These are phyloP conservation scores for Nematostella vectensis DNA, from an alignment of 92 coral and sea anemone genomes.

Conservation along the genomic window DNA sequence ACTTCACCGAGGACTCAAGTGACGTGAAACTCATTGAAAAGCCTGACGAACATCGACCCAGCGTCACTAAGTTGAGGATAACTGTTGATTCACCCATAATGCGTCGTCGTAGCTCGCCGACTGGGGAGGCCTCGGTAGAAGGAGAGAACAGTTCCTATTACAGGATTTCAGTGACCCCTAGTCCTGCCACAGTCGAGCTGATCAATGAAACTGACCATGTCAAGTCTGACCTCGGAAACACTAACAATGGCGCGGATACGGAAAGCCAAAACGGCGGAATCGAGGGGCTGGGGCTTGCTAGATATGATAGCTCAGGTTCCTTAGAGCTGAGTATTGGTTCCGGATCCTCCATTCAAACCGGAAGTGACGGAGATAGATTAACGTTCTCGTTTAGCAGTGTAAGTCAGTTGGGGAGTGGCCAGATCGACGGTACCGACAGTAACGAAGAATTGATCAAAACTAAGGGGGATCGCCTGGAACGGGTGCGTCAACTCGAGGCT, in stretches of 20 bases:
- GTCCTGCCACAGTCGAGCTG: slow-evolving; percentile 20
- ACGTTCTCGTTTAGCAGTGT: slow-evolving; percentile 12
- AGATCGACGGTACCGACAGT: slow-evolving; percentile 1
- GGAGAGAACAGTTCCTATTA: slow-evolving; percentile 3
- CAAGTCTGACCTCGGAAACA: not conserved
- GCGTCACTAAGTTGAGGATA: slow-evolving; percentile 34
- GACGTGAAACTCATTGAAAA: slow-evolving; percentile 7
- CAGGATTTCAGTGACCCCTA: slow-evolving; percentile 21
- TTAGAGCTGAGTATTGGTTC: slow-evolving; percentile 26
- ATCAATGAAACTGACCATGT: slow-evolving; percentile 8
- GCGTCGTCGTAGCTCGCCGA: slow-evolving; percentile 7
- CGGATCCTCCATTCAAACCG: slow-evolving; percentile 9
- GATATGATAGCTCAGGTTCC: slow-evolving; percentile 18
- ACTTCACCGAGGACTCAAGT: slow-evolving; percentile 10
- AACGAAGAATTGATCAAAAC: not conserved
- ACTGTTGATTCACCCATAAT: slow-evolving; percentile 48
- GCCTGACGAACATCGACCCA: slow-evolving; percentile 11
- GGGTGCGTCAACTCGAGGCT: slow-evolving; percentile 2
- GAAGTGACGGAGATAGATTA: slow-evolving; percentile 5
- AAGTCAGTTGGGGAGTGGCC: slow-evolving; percentile 4
- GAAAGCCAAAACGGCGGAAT: not conserved
- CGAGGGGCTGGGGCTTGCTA: not conserved
- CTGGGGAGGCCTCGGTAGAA: not conserved
- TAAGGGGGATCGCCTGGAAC: not conserved
- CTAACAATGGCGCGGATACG: not conserved